Evolutionary conservation across 2,797 vertebrate species (phyloP), one percentile per base, ranked within the genome.

Genomic region (Taeniopygia guttata): DNA sequence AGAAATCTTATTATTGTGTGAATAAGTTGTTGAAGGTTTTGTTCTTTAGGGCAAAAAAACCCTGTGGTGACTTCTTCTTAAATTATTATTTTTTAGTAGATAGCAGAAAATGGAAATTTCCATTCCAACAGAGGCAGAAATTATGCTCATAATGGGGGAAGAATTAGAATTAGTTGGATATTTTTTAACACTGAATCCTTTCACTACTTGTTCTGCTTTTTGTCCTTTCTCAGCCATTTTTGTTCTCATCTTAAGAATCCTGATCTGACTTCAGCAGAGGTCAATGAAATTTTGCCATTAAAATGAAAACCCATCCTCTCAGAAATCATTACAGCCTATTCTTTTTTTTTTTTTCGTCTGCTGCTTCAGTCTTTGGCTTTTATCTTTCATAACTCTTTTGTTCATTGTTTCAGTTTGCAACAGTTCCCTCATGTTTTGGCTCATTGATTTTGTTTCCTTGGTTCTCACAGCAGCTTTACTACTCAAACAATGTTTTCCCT

Each of bases 381-480:
- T 72, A 77, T 84, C 81, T 79, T 92, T 80, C 52, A 74, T 83
- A 93, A 48, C 25, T 84, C 52, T 70, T 84, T 63, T 67, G 27
- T 73, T 77, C 85, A 77, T 70, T 84, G 64, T 90, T 95, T 91
- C 84, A 58, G 49, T 80, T 93, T 79, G 22, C 68, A 59, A 58
- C 30, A 32, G 27, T 45, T 94, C 38, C 49, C 49, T 92, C 40
- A 58, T 70, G 78, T 70, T 87, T 84, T 80, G 76, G 19, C 54
- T 95, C 94, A 75, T 80, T 90, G 84, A 83, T 87, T 95, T 95
- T 90, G 70, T 72, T 90, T 94, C 54, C 54, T 85, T 84, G 16
- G 9, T 66, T 90, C 68, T 85, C 68, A 48, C 74, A 70, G 68
- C 51, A 74, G 75, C 75, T 83, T 92, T 89, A 62, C 67, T 87